phyloP scores from a whole-genome alignment of 2,113 vertebrate genomes.

The Xyliphius kryptos region DNA sequence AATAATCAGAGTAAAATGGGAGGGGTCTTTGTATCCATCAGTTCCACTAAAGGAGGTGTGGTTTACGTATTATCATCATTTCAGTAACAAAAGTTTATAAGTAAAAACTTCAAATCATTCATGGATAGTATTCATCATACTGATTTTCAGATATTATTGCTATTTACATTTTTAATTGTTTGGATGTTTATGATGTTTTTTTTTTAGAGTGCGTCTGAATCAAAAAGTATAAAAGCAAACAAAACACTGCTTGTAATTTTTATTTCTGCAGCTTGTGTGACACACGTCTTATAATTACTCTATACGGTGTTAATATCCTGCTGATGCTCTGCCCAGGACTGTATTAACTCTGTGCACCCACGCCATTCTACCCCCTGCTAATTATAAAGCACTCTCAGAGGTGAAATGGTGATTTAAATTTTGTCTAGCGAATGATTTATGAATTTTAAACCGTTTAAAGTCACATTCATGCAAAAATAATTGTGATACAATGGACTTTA shows the following conservation, averaged over 20 bases:
- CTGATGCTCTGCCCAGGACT: not conserved
- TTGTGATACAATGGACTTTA: no score
- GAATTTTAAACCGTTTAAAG: no score
- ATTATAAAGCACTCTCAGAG: not conserved
- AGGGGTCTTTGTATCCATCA: not conserved
- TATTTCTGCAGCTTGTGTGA: not conserved
- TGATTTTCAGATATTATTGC: no score
- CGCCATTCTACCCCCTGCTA: not conserved
- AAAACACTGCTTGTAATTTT: not conserved
- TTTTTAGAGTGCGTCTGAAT: no score
- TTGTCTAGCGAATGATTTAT: no score
- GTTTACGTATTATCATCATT: not conserved
- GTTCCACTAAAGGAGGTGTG: not conserved
- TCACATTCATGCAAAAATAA: no score
- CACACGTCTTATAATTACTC: conserved; percentile 5
- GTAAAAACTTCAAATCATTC: no score
- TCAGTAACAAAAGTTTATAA: not conserved
- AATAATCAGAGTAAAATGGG: not conserved
- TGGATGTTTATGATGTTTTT: no score
- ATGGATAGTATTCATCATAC: no score
- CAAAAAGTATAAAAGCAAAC: no score
- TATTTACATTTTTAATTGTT: no score
- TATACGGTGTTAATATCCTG: not conserved
- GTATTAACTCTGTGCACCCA: not conserved
- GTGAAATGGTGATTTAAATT: no score